Conservation (phyloP, 2,113 vertebrate species). For the Plectropomus leopardus region DNA sequence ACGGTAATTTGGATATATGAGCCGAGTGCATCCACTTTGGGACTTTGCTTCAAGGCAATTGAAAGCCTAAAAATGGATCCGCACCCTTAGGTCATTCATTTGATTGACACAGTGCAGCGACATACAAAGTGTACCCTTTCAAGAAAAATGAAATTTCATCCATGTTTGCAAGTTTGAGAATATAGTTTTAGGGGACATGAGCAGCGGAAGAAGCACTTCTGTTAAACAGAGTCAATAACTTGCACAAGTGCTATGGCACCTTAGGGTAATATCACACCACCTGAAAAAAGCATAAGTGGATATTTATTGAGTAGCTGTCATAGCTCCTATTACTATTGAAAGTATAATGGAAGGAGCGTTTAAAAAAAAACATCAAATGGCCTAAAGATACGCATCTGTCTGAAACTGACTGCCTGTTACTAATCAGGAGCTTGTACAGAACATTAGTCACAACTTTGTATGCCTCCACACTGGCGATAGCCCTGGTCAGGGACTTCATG, state of each 20-base stretch:
- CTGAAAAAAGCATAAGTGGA: slow-evolving; percentile 74
- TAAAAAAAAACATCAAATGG: slow-evolving; percentile 46
- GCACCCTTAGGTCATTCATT: slow-evolving; percentile 67
- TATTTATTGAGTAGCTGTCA: slow-evolving; percentile 78
- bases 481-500: too few relatives aligned
- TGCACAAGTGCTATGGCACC: slow-evolving; percentile 66
- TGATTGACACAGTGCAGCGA: slow-evolving; percentile 62
- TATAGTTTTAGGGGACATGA: slow-evolving; percentile 63
- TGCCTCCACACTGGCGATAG: too few relatives aligned
- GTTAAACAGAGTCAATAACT: slow-evolving; percentile 81
- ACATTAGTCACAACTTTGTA: slow-evolving; percentile 8
- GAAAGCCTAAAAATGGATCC: slow-evolving; percentile 56
- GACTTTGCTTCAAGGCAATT: slow-evolving; percentile 55
- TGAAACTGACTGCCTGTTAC: slow-evolving; percentile 13
- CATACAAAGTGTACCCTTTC: slow-evolving; percentile 72
- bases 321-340: slow-evolving; percentile 57
- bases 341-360: slow-evolving; percentile 54
- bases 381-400: slow-evolving; percentile 8
- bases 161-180: slow-evolving; percentile 63
- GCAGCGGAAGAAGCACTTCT: slow-evolving; percentile 62
- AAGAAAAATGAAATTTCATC: slow-evolving; percentile 81
- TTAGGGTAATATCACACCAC: slow-evolving; percentile 76
- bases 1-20: slow-evolving; percentile 62
- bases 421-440: slow-evolving; percentile 19
- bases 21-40: slow-evolving; percentile 50